phyloP scores from a whole-genome alignment of 2,113 vertebrate genomes.

The Phycodurus eques region DNA sequence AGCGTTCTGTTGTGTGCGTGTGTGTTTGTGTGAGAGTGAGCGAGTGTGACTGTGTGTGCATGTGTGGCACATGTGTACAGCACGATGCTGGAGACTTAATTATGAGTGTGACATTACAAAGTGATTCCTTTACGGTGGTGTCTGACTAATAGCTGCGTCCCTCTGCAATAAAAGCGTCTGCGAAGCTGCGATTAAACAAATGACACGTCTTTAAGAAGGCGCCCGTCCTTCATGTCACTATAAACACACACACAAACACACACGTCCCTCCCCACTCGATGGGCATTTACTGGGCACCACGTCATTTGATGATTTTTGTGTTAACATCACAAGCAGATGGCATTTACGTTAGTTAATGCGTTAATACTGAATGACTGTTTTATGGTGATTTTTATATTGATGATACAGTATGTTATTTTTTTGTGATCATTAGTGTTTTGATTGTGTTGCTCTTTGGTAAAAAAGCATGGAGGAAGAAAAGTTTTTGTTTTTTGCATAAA shows the following conservation, averaged over 20 bases:
- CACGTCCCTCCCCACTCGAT: not conserved
- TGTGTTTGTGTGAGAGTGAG: not conserved
- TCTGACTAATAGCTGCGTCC: conserved; percentile 50
- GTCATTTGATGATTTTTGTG: conserved; percentile 39
- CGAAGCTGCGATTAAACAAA: conserved; percentile 44
- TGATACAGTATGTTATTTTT: not conserved
- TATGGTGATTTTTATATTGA: not conserved
- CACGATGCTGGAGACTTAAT: conserved; percentile 46
- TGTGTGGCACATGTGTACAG: conserved; percentile 11
- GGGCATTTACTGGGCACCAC: conserved; percentile 30
- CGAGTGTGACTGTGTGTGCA: not conserved
- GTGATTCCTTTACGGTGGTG: conserved; percentile 50
- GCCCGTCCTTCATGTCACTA: conserved; percentile 41
- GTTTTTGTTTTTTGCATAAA: not conserved
- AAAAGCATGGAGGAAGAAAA: not conserved
- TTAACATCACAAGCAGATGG: conserved; percentile 34
- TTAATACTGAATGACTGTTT: conserved; percentile 7
- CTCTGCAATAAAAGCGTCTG: conserved; percentile 46
- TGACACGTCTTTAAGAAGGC: conserved; percentile 52
- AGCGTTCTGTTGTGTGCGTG: not conserved
- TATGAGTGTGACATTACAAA: conserved; percentile 50
- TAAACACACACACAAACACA: conserved; percentile 24
- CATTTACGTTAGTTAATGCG: conserved; percentile 1
- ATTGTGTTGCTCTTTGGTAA: not conserved
- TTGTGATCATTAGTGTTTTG: not conserved